Evolutionary conservation across 2,888 invertebrate species (phyloP).

Genomic region (Spilosoma lubricipeda): DNA sequence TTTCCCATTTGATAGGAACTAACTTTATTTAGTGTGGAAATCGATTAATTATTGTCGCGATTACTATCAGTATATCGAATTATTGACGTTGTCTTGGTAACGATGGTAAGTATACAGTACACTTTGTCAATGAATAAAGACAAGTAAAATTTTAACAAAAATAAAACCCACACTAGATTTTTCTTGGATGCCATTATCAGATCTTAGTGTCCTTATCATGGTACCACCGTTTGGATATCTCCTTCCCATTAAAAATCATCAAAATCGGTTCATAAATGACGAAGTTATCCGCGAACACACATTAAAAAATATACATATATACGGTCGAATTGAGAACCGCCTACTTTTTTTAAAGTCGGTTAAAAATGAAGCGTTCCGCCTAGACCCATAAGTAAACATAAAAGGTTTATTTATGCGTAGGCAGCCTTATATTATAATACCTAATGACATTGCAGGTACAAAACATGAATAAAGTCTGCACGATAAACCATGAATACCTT

Average conservation of each 20-base stretch:
- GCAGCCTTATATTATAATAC: neutral
- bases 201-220: too few relatives aligned
- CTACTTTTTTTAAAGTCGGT: too few relatives aligned
- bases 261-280: too few relatives aligned
- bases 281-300: too few relatives aligned
- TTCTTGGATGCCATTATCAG: too few relatives aligned
- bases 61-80: neutral
- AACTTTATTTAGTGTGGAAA: neutral
- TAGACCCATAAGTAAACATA: neutral
- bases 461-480: neutral
- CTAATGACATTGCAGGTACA: neutral
- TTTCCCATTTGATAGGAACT: neutral
- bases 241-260: too few relatives aligned
- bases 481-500: neutral
- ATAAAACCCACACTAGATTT: too few relatives aligned
- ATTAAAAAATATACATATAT: too few relatives aligned
- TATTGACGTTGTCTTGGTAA: slow-evolving; percentile 2
- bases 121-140: neutral
- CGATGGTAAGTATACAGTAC: neutral
- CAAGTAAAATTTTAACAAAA: too few relatives aligned
- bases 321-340: too few relatives aligned
- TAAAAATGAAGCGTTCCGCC: neutral
- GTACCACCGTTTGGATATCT: too few relatives aligned
- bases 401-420: neutral
- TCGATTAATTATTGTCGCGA: neutral